Conservation (phyloP, 2,113 vertebrate genomes). For the Clarias batrachus region DNA sequence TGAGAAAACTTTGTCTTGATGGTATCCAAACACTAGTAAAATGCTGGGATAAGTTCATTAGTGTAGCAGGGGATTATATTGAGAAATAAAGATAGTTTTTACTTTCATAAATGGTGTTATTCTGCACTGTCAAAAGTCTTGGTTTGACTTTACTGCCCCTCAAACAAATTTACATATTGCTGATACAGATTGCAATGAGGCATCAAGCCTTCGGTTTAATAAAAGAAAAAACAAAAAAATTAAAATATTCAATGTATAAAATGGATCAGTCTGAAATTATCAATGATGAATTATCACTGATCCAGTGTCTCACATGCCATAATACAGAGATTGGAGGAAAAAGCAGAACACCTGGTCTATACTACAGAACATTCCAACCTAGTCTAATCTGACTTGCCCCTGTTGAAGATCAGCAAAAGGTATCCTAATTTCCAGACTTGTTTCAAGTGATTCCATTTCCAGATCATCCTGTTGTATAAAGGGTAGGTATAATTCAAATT, state of each 20-base stretch:
- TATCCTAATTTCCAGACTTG: neutral
- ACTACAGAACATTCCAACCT: neutral
- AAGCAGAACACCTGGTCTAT: neutral
- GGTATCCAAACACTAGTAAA: no score
- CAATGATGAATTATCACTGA: no score
- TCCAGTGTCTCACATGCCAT: neutral
- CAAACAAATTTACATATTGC: neutral
- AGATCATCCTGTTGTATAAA: neutral
- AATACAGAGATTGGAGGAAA: neutral
- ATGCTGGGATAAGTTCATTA: no score
- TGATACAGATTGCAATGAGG: neutral
- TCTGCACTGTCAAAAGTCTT: no score
- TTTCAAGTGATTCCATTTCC: neutral
- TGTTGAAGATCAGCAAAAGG: neutral
- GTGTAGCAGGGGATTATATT: no score
- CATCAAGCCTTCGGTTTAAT: neutral
- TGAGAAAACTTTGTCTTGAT: no score
- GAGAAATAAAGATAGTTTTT: no score
- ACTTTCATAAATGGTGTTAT: no score
- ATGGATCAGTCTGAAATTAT: neutral
- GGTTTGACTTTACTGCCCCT: no score
- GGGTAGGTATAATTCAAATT: neutral
- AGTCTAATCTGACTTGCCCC: neutral
- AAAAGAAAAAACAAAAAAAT: neutral
- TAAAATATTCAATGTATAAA: neutral